Evolutionary conservation across 2,888 invertebrate genomes (phyloP).

Genomic region (Agonopterix subpropinquella): DNA sequence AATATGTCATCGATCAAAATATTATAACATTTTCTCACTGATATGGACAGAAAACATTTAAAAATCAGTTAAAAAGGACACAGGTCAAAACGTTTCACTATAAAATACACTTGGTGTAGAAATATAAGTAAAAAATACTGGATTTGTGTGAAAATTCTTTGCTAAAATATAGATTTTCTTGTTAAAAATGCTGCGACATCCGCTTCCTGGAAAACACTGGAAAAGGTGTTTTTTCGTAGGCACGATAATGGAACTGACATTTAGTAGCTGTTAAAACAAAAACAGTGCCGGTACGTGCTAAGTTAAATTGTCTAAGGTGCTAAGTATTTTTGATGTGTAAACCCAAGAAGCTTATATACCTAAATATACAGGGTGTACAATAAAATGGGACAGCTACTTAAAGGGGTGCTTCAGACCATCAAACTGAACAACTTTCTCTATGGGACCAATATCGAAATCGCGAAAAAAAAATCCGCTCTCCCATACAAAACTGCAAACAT

Average conservation of each 20-base stretch:
- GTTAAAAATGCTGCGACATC: constrained; percentile 25
- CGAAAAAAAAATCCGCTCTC: no score
- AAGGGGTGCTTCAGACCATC: no score
- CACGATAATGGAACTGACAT: not conserved
- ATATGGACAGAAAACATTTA: constrained; percentile 5
- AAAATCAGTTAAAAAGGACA: constrained; percentile 12
- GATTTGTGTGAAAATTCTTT: constrained; percentile 21
- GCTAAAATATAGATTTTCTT: constrained; percentile 22
- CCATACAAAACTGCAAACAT: no score
- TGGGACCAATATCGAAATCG: no score
- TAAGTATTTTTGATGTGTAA: no score
- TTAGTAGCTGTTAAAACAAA: not conserved
- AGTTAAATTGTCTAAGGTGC: no score
- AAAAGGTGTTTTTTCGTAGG: constrained; percentile 3
- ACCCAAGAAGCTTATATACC: no score
- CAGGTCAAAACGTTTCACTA: constrained; percentile 20
- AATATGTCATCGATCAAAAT: not conserved
- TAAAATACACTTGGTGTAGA: constrained; percentile 29
- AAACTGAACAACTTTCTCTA: no score
- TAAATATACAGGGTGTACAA: no score
- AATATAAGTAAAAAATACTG: constrained; percentile 31
- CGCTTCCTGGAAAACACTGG: constrained; percentile 24
- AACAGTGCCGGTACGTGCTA: no score
- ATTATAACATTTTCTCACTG: not conserved
- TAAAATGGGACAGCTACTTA: no score